These are phyloP conservation scores for Antrozous pallidus DNA, from an alignment of 2,797 vertebrate genomes.

Conservation along the genomic window DNA sequence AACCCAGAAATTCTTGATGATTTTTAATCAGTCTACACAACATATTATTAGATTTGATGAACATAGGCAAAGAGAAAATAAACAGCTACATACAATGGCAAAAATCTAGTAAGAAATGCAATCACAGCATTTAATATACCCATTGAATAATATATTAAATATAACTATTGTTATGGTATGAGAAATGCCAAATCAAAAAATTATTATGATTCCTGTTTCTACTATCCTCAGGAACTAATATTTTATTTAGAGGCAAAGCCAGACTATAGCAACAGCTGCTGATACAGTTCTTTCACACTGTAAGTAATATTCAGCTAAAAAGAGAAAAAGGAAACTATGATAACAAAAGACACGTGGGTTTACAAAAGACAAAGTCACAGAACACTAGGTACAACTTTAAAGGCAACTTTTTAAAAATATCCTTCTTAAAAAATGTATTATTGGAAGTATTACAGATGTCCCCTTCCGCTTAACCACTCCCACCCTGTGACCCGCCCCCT, in stretches of 20 bases:
- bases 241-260: not conserved
- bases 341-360: not conserved
- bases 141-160: not conserved
- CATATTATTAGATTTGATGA: not conserved
- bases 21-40: not conserved
- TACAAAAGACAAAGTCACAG: not conserved
- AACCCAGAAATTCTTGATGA: slow-evolving; percentile 18
- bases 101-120: slow-evolving; percentile 44
- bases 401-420: not conserved
- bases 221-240: not conserved
- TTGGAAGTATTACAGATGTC: not conserved
- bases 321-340: not conserved
- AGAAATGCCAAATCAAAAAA: slow-evolving; percentile 33
- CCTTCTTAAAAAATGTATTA: not conserved
- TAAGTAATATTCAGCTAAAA: not conserved
- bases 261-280: not conserved
- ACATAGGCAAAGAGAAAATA: not conserved
- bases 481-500: no score
- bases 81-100: not conserved
- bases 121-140: not conserved
- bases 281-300: not conserved
- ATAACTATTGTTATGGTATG: not conserved
- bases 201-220: slow-evolving; percentile 7
- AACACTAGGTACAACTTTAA: not conserved
- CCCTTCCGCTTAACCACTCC: not conserved